Evolutionary conservation across 2,113 vertebrate genomes (phyloP).

Genomic region (Bagarius yarrelli): DNA sequence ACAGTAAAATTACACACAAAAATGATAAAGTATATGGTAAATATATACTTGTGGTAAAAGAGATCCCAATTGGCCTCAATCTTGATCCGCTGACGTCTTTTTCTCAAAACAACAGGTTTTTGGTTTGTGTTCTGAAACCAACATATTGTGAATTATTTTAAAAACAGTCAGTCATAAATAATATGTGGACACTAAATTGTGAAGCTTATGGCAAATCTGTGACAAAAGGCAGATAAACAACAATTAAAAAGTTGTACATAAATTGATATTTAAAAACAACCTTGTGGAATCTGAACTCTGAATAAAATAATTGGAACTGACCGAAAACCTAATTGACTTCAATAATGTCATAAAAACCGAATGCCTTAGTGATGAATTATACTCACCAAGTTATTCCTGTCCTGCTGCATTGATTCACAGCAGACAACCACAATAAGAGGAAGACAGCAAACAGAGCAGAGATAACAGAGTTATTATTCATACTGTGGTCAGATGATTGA

Average conservation of each 20-base stretch:
- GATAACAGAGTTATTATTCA: constrained; percentile 73
- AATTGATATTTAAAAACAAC: constrained; percentile 32
- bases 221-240: not conserved
- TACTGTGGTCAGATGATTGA: constrained; percentile 60
- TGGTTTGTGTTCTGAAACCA: constrained; percentile 87
- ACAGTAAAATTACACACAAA: not conserved
- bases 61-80: constrained; percentile 98
- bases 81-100: constrained; percentile 96
- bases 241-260: constrained; percentile 20
- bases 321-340: not conserved
- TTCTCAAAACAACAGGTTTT: constrained; percentile 94
- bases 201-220: not conserved
- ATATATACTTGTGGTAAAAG: constrained; percentile 91
- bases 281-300: not conserved
- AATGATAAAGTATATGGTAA: not conserved
- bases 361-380: constrained; percentile 59
- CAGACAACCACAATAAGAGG: constrained; percentile 71
- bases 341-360: not conserved
- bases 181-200: not conserved
- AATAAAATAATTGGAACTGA: not conserved
- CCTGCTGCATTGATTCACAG: constrained; percentile 86
- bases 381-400: constrained; percentile 99
- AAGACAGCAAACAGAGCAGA: constrained; percentile 63
- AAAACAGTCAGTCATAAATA: not conserved
- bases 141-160: not conserved